These are phyloP conservation scores for Entelurus aequoreus DNA, from an alignment of 2,113 vertebrate species.

Conservation along the genomic window DNA sequence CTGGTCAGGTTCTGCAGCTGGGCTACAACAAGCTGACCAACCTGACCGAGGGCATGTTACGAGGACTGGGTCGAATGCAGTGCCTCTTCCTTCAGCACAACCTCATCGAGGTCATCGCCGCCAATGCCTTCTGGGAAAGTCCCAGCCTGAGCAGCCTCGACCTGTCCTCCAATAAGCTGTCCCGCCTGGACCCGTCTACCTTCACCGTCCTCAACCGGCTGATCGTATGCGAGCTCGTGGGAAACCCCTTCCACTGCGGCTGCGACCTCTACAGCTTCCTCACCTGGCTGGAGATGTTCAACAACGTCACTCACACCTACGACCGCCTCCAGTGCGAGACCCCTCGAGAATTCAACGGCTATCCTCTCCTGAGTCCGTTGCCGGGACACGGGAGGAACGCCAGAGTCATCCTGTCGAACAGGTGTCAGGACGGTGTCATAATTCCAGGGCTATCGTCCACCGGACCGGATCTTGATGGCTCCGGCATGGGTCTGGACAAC, in stretches of 20 bases:
- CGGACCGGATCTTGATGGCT: constrained; percentile 78
- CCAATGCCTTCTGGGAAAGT: constrained; percentile 91
- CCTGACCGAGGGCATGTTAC: constrained; percentile 91
- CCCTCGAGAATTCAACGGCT: constrained; percentile 83
- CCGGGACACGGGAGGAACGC: constrained; percentile 87
- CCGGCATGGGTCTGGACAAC: constrained; percentile 54
- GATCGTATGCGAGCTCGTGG: constrained; percentile 90
- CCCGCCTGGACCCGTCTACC: constrained; percentile 84
- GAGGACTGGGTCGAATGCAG: constrained; percentile 90
- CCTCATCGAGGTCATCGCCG: constrained; percentile 90
- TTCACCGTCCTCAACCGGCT: constrained; percentile 83
- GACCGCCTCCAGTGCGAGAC: constrained; percentile 95
- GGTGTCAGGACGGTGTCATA: constrained; percentile 83
- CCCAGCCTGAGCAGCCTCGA: constrained; percentile 93
- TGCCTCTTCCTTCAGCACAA: constrained; percentile 97
- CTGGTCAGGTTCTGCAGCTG: constrained; percentile 82
- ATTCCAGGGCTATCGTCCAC: constrained; percentile 81
- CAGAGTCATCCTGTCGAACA: constrained; percentile 82
- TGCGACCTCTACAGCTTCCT: constrained; percentile 92
- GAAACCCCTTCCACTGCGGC: constrained; percentile 95
- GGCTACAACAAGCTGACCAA: constrained; percentile 96
- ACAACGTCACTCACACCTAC: constrained; percentile 94
- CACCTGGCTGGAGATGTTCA: constrained; percentile 90
- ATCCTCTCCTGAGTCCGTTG: constrained; percentile 83
- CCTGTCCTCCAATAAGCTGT: constrained; percentile 92